Evolutionary conservation across 1,140 invertebrate genomes (phyloP).

Genomic region (Heliconius hermathena): DNA sequence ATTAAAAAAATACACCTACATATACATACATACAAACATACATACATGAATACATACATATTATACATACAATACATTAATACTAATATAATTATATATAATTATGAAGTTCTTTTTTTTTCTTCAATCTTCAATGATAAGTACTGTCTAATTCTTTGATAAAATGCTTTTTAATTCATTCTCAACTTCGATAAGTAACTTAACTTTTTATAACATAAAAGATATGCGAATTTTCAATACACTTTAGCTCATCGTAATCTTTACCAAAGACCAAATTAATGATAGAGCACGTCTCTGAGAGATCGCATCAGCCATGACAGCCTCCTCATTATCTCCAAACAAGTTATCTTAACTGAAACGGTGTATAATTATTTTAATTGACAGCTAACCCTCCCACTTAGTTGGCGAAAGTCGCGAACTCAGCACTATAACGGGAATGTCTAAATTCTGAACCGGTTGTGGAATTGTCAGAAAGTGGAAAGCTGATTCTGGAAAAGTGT

Average conservation of each 20-base stretch:
- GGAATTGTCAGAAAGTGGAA: background rate
- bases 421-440: background rate
- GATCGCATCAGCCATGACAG: slow-evolving; percentile 11
- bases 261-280: background rate
- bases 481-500: background rate
- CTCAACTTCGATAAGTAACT: background rate
- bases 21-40: too few relatives aligned
- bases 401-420: background rate
- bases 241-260: background rate
- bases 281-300: slow-evolving; percentile 3
- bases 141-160: too few relatives aligned
- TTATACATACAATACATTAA: too few relatives aligned
- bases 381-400: slow-evolving; percentile 10
- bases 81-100: too few relatives aligned
- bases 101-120: too few relatives aligned
- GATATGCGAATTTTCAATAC: background rate
- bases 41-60: too few relatives aligned
- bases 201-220: background rate
- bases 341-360: slow-evolving; percentile 18
- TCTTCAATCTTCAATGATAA: too few relatives aligned
- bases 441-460: background rate
- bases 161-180: background rate
- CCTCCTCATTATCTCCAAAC: slow-evolving; percentile 20
- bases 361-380: slow-evolving; percentile 30
- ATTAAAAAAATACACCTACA: too few relatives aligned